These are phyloP conservation scores for Meloidogyne hapla DNA, from an alignment of 1,140 invertebrate genomes.

Conservation along the genomic window DNA sequence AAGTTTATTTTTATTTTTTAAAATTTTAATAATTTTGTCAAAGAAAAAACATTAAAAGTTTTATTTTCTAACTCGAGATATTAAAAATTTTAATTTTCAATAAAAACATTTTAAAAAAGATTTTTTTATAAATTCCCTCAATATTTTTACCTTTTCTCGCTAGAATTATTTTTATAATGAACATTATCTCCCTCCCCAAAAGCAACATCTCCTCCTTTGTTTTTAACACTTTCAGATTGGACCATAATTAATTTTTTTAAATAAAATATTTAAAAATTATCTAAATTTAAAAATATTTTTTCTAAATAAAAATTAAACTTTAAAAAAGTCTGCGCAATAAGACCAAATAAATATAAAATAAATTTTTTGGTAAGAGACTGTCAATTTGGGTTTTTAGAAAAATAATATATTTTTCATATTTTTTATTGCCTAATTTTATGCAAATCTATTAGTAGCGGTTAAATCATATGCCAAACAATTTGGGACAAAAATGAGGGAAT, in stretches of 20 bases:
- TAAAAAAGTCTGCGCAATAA: neutral
- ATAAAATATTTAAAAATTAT: neutral
- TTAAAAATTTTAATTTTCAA: too few relatives aligned
- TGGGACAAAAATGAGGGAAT: neutral
- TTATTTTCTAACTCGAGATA: too few relatives aligned
- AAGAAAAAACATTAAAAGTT: too few relatives aligned
- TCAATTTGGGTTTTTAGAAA: neutral
- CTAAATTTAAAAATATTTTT: neutral
- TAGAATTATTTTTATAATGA: neutral
- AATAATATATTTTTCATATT: neutral
- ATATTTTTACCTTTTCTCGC: neutral
- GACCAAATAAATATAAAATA: neutral
- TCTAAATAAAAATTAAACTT: too few relatives aligned
- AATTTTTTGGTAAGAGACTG: neutral
- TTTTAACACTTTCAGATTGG: constrained; percentile 21
- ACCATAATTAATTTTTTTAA: constrained; percentile 21
- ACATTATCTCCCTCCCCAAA: constrained; percentile 12
- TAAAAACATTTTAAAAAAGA: neutral
- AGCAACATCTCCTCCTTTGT: neutral
- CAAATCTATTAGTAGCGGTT: neutral
- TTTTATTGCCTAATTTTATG: neutral
- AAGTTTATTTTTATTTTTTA: too few relatives aligned
- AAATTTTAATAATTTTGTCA: too few relatives aligned
- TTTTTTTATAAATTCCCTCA: neutral
- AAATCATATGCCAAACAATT: neutral